Percentiles rank a stretch among this genome's conserved stretches.
phyloP scores from a whole-genome alignment of 2,113 vertebrate species.

The Cyprinus carpio region DNA sequence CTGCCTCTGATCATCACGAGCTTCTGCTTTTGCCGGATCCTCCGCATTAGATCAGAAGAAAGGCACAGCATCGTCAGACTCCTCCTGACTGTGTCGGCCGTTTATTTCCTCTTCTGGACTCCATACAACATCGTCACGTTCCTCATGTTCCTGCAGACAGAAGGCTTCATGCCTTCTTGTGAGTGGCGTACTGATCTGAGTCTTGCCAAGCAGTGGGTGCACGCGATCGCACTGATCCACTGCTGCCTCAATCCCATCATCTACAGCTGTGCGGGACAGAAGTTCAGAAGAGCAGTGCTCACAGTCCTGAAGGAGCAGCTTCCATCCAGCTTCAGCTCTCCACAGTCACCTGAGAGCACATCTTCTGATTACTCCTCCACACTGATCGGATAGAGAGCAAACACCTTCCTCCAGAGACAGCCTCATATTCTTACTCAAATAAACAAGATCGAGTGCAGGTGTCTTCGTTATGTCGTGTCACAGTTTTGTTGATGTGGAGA shows the following conservation, averaged over 20 bases:
- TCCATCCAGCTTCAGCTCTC: conserved; percentile 27
- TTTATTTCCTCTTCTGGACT: conserved; percentile 85
- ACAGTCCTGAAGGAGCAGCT: conserved; percentile 46
- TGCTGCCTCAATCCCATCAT: conserved; percentile 79
- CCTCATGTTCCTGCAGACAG: conserved; percentile 41
- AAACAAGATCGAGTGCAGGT: too few species aligned
- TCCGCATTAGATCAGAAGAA: conserved; percentile 73
- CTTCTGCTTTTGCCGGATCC: conserved; percentile 80
- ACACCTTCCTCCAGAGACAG: not conserved
- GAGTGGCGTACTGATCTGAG: accelerated
- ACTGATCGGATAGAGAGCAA: conserved; percentile 41
- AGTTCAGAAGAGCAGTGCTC: conserved; percentile 65
- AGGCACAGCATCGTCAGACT: conserved; percentile 80
- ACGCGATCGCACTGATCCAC: conserved; percentile 69
- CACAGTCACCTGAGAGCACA: conserved; percentile 33
- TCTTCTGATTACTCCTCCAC: conserved; percentile 57
- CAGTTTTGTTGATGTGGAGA: too few species aligned
- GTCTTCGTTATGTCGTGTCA: too few species aligned
- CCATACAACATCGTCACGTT: conserved; percentile 76
- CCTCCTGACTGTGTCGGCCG: conserved; percentile 74
- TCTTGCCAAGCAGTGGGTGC: conserved; percentile 53
- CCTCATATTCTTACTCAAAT: too few species aligned
- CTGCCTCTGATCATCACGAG: conserved; percentile 78
- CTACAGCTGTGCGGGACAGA: conserved; percentile 74
- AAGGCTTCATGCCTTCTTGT: accelerated